Evolutionary conservation across 2,797 vertebrate species (phyloP), one percentile per base, ranked within the genome.

Genomic region (Acipenser oxyrinchus): DNA sequence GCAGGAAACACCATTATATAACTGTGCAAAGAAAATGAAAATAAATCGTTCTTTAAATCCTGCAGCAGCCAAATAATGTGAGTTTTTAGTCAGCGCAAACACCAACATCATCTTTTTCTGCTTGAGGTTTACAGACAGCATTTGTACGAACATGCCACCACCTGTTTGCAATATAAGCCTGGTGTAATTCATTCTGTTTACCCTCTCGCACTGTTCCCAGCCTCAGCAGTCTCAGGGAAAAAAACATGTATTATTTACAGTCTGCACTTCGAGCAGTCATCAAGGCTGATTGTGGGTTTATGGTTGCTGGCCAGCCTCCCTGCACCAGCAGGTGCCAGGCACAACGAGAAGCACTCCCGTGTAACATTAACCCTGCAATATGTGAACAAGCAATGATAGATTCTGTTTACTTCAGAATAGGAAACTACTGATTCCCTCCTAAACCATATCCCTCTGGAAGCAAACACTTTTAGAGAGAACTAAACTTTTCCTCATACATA

Each of bases 241-340:
- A 76, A 79, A 83, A 85, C 75, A 78, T 77, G 73, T 74, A 74
- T 83, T 87, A 80, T 88, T 88, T 88, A 88, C 88, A 86, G 87
- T 92, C 88, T 89, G 85, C 82, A 77, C 84, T 83, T 80, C 80
- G 83, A 81, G 81, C 76, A 78, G 86, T 87, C 90, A 87, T 82
- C 86, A 88, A 90, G 87, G 88, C 82, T 89, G 86, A 83, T 72
- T 80, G 80, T 3, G 8, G 72, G 79, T 76, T 81, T 81, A 76
- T 55, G 64, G 81, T 82, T 84, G 80, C 82, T 79, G 78, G 81
- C 79, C 72, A 76, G 69, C 70, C 75, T 84, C 78, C 81, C 79
- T 75, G 87, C 88, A 88, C 90, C 86, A 87, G 86, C 84, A 87
- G 90, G 96, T 97, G 92, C 96, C 95, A 94, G 95, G 95, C 91